Evolutionary conservation across 2,113 vertebrate species (phyloP), one percentile per base, ranked within the genome.

Genomic region (Brachyistius frenatus): DNA sequence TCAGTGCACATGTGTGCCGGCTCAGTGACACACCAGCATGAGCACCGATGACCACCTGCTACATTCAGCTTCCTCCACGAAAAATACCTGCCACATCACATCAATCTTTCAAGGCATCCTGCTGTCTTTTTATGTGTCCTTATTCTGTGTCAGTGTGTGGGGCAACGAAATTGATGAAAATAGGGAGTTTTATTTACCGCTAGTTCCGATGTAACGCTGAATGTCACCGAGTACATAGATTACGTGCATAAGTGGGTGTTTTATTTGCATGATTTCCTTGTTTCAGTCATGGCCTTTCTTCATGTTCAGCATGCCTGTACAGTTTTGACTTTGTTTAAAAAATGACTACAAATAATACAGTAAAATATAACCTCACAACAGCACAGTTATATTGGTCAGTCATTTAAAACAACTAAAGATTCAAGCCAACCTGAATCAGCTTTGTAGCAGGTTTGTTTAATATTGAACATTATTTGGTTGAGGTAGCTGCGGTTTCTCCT

Each of bases 71-170:
- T 62, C 66, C 52, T 67, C 16, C 13, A 56, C 58, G 58, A 66
- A 79, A 83, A 79, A 53, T 32, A 73, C 36, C 72, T 61, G 69
- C 73, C 78, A 53, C 23, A 47, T 76, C 53, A 36, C 9, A 7
- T 73, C 76, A 23, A 74, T 33, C 66, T 78, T 86, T 80, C 50
- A 50, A 71, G 65, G 39, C 63, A 35, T 76, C 71, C 49, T 60
- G 66, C 66, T 66, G 65, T 85, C 65, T 88, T 72, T 39, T 67
- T 72, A 77, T 60, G 56, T 54, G 77, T 66, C 66, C 80, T 78
- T 57, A 83, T 88, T 91, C 84, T 86, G 88, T 87, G 84, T 70
- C 57, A 44, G 57, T 57, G 56, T 66, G 80, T 31, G 9, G 31
- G 6, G 60, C 50, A 41, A 52, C 44, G 15, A 16, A 66, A 58